Base-by-base conservation (phyloP, 2,888 invertebrate genomes). In the Gymnocheta viridis region DNA sequence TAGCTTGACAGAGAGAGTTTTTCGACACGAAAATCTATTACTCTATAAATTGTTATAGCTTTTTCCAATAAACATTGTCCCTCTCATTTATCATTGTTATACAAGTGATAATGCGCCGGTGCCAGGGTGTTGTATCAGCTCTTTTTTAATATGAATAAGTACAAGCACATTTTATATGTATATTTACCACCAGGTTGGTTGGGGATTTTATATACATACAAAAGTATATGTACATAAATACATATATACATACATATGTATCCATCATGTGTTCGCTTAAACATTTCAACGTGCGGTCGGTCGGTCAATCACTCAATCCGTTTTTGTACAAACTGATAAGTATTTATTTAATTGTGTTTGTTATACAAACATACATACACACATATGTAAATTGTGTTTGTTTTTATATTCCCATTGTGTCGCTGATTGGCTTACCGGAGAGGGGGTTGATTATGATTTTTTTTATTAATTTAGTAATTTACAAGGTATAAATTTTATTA, bases 1-100 rank as follows among this genome's bases (percentile, higher is more conserved):
- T 72, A 32, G 86, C 87, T 76, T 85, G 64, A 56, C 86, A 86
- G 86, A 87, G 87, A 87, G 86, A 80, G 60, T 82, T 82, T 74
- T 66, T 24, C 41, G 38, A 9, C 17, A 27, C n/a, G 38, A 10
- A 6, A 54, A 1, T 72, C 27, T 47, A 29, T 38, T 49, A n/a
- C 29, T 62, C 19, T 60, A 76, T 58, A 49, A 41, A 54, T 56
- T n/a, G 17, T 4, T 54, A 22, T 17, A 49, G 12, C 27, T 56
- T 70, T 62, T 44, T 72, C 64, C 54, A 27, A 64, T 67, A 49
- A 17, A 51, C 47, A 70, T 69, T 81, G 66, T 70, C 22, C 56
- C 56, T 62, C 73, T 73, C 58, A 54, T 69, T 76, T 74, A 70
- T 82, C 67, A 54, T 47, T 62, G 35, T 17, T 35, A 38, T 19